Conservation (phyloP, 2,797 vertebrate species). For the Falco columbarius region DNA sequence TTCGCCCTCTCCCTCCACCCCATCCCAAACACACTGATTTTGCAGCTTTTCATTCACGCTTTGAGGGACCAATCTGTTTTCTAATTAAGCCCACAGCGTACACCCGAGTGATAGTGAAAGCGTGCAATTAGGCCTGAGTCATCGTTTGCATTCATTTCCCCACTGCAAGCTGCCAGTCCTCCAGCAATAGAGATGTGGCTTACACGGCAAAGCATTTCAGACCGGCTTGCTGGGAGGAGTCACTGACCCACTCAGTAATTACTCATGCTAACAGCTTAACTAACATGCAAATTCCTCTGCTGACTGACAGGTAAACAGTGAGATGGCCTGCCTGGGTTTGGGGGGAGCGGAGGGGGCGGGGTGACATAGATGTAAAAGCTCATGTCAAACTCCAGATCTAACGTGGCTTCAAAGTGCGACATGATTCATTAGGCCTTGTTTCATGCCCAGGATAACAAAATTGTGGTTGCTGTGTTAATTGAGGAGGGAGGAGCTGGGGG, state of each 20-base stretch:
- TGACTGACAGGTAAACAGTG: slow-evolving; percentile 59
- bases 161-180: slow-evolving; percentile 20
- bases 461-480: slow-evolving; percentile 57
- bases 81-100: background rate
- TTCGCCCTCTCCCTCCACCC: background rate
- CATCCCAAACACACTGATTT: background rate
- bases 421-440: slow-evolving; percentile 59
- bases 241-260: slow-evolving; percentile 60
- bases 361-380: slow-evolving; percentile 36
- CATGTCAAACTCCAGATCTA: slow-evolving; percentile 31
- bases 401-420: slow-evolving; percentile 43
- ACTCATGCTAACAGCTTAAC: slow-evolving; percentile 69
- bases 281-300: slow-evolving; percentile 68
- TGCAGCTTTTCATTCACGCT: background rate
- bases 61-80: background rate
- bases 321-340: background rate
- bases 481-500: slow-evolving; percentile 43
- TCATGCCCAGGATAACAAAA: slow-evolving; percentile 62
- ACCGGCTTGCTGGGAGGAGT: slow-evolving; percentile 59
- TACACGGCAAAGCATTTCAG: background rate
- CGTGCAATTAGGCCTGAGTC: slow-evolving; percentile 63
- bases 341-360: background rate
- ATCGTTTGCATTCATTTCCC: slow-evolving; percentile 10
- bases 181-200: slow-evolving; percentile 38
- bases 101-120: background rate